A percentile compares a stretch with the other conserved stretches of the same genome.
Evolutionary conservation across 2,888 invertebrate species (phyloP).

Genomic region (Eupithecia centaureata): DNA sequence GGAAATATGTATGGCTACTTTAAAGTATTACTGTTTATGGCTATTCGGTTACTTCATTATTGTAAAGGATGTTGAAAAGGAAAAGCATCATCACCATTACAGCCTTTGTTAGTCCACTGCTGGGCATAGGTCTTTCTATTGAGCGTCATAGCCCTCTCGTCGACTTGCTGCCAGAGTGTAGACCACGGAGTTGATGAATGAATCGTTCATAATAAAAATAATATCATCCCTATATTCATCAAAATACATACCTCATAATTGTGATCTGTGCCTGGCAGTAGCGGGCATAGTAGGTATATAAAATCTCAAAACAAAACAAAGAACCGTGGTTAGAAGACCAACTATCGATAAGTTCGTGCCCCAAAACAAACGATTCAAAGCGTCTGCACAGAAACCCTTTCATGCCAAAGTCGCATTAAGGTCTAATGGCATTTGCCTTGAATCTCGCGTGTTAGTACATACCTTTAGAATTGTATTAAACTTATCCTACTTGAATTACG

Average conservation of each 20-base stretch:
- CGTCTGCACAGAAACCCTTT: conserved; percentile 17
- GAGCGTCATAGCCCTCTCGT: not conserved
- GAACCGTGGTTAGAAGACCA: not conserved
- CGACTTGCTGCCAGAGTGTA: not conserved
- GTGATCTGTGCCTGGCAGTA: not conserved
- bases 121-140: too few species aligned
- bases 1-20: not conserved
- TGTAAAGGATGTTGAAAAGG: too few species aligned
- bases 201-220: not conserved
- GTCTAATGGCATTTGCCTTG: conserved; percentile 19
- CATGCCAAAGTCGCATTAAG: conserved; percentile 24
- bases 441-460: conserved; percentile 21
- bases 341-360: not conserved
- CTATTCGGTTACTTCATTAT: not conserved
- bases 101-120: too few species aligned
- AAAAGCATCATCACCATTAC: too few species aligned
- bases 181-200: too few species aligned
- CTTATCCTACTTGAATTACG: conserved; percentile 23
- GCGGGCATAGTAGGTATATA: too few species aligned
- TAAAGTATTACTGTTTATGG: not conserved
- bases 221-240: too few species aligned
- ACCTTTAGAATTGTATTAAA: conserved; percentile 21
- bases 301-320: not conserved
- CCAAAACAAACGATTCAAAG: conserved; percentile 8
- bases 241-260: not conserved